A percentile compares a stretch with the other conserved stretches of the same genome.
Evolutionary conservation across 2,797 vertebrate species (phyloP).

Genomic region (Margarornis squamiger): DNA sequence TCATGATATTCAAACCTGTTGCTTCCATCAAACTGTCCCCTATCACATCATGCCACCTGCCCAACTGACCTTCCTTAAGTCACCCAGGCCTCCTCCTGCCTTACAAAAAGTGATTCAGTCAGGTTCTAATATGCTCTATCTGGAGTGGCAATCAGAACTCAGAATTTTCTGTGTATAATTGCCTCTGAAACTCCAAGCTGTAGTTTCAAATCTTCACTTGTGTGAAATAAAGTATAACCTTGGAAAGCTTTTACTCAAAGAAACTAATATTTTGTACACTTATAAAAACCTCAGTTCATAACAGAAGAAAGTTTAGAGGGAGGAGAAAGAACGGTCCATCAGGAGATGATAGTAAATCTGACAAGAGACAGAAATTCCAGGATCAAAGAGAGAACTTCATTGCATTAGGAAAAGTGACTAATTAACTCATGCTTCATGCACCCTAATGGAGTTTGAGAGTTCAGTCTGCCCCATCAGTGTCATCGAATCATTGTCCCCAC

Average conservation of each 20-base stretch:
- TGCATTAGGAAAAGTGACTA: slow-evolving; percentile 41
- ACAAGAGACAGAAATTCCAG: not conserved
- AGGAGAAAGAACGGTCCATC: not conserved
- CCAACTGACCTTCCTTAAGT: not conserved
- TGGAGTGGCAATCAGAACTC: not conserved
- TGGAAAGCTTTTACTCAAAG: not conserved
- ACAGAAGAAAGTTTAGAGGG: not conserved
- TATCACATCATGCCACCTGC: not conserved
- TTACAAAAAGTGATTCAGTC: not conserved
- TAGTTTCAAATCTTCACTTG: not conserved
- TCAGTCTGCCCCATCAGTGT: slow-evolving; percentile 12
- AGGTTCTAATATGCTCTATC: not conserved
- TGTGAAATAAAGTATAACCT: not conserved
- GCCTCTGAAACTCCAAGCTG: not conserved
- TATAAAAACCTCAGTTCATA: not conserved
- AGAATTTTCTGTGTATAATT: not conserved
- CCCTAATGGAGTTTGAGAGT: slow-evolving; percentile 21
- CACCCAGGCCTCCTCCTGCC: not conserved
- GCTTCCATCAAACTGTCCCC: not conserved
- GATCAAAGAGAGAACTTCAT: slow-evolving; percentile 44
- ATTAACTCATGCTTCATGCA: slow-evolving; percentile 47
- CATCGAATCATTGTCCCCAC: slow-evolving; percentile 15
- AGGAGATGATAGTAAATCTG: slow-evolving; percentile 20
- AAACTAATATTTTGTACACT: not conserved
- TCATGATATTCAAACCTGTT: not conserved